Evolutionary conservation across 2,113 vertebrate genomes (phyloP).

Genomic region (Erythrocercus mccallii): DNA sequence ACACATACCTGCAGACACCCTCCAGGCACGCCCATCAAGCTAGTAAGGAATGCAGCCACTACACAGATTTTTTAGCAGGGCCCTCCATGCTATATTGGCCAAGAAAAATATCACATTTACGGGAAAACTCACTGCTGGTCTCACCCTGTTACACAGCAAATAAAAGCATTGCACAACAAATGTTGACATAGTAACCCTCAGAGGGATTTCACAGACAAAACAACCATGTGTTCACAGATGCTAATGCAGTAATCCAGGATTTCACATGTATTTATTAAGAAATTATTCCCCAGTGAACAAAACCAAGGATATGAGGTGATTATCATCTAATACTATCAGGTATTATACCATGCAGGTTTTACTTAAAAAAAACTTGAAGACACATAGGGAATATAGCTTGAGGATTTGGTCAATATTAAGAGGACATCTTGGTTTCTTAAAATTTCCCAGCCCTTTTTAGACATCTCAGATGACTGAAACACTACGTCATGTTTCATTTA

Average conservation of each 20-base stretch:
- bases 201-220: neutral
- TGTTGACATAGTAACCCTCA: neutral
- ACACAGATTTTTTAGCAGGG: neutral
- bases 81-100: neutral
- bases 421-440: neutral
- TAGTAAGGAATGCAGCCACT: neutral
- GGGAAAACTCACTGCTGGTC: constrained; percentile 3
- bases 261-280: neutral
- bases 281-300: neutral
- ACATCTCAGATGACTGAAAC: neutral
- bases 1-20: neutral
- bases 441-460: neutral
- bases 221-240: neutral
- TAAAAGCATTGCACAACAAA: constrained; percentile 5
- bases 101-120: constrained; percentile 44
- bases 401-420: neutral
- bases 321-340: neutral
- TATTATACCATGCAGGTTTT: neutral
- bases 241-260: neutral
- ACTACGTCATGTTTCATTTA: neutral
- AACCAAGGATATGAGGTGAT: neutral
- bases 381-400: neutral
- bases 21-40: neutral
- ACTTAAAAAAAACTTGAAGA: neutral
- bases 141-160: constrained; percentile 22